A percentile compares a stretch with the other conserved stretches of the same genome.
Conservation (phyloP, 2,113 vertebrate species). For the Oryzias woworae region DNA sequence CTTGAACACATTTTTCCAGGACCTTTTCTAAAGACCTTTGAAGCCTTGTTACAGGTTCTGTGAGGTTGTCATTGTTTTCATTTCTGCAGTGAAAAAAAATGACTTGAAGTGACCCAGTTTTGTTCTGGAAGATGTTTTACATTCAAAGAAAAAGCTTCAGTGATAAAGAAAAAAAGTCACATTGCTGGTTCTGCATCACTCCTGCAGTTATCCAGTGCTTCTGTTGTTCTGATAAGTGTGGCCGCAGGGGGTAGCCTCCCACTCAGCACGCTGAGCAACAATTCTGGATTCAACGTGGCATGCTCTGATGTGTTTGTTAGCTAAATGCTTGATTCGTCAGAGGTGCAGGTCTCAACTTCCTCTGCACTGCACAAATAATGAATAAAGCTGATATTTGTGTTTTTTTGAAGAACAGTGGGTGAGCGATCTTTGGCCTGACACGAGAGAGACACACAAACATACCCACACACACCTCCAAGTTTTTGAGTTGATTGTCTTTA, state of each 20-base stretch:
- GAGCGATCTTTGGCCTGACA: conserved; percentile 61
- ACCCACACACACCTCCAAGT: conserved; percentile 43
- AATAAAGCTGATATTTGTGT: conserved; percentile 65
- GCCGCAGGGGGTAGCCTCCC: conserved; percentile 65
- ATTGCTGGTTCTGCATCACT: conserved; percentile 40
- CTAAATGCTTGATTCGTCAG: conserved; percentile 68
- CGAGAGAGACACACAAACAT: conserved; percentile 44
- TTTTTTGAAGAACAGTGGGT: conserved; percentile 58
- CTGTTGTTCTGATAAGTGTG: conserved; percentile 61
- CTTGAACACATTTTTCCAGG: conserved; percentile 9
- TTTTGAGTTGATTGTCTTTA: conserved; percentile 45
- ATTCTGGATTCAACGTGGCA: conserved; percentile 56
- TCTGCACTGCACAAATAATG: conserved; percentile 68
- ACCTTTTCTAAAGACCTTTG: conserved; percentile 20
- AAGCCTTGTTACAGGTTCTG: too few relatives aligned
- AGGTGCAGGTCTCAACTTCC: conserved; percentile 51
- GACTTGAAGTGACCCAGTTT: conserved; percentile 28
- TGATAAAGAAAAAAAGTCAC: conserved; percentile 22
- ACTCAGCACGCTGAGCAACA: conserved; percentile 53
- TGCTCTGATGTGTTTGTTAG: conserved; percentile 65
- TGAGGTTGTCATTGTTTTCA: not conserved
- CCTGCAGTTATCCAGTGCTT: conserved; percentile 49
- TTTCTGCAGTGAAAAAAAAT: conserved; percentile 24
- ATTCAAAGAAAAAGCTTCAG: conserved; percentile 41
- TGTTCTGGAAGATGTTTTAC: conserved; percentile 12